These are phyloP conservation scores for Crotalus horridus DNA, from an alignment of 2,113 vertebrate species.

Conservation along the genomic window DNA sequence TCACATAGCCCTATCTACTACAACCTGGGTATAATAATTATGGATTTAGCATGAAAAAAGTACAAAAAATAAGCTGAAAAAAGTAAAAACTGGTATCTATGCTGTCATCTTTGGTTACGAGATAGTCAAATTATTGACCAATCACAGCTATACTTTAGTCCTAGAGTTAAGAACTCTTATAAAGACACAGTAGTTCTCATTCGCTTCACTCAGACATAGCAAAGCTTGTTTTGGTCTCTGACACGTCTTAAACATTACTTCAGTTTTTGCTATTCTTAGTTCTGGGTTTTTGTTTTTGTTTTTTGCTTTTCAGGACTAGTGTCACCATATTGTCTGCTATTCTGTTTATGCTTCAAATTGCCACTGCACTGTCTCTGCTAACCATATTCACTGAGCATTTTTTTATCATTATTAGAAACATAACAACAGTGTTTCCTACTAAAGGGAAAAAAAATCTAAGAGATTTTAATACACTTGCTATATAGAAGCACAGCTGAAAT, in stretches of 20 bases:
- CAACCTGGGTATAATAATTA: neutral
- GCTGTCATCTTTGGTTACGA: neutral
- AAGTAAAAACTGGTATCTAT: neutral
- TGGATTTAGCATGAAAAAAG: neutral
- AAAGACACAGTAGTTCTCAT: neutral
- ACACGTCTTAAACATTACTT: neutral
- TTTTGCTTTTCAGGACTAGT: neutral
- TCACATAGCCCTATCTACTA: neutral
- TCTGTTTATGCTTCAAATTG: slow-evolving; percentile 29
- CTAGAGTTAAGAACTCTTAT: neutral
- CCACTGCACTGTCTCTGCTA: slow-evolving; percentile 19
- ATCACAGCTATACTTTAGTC: neutral
- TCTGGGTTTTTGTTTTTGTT: slow-evolving; percentile 15
- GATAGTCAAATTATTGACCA: neutral
- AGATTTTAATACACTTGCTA: neutral
- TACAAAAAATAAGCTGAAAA: neutral
- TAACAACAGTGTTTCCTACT: neutral
- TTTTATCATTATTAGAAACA: slow-evolving; percentile 24
- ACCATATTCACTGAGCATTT: neutral
- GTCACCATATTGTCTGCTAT: slow-evolving; percentile 30
- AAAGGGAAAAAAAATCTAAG: neutral
- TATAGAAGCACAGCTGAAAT: neutral
- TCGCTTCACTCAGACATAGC: neutral
- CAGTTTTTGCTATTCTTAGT: slow-evolving; percentile 30
- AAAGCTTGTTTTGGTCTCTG: neutral